Conservation (phyloP, 2,888 invertebrate species). For the Sphinx pinastri region DNA sequence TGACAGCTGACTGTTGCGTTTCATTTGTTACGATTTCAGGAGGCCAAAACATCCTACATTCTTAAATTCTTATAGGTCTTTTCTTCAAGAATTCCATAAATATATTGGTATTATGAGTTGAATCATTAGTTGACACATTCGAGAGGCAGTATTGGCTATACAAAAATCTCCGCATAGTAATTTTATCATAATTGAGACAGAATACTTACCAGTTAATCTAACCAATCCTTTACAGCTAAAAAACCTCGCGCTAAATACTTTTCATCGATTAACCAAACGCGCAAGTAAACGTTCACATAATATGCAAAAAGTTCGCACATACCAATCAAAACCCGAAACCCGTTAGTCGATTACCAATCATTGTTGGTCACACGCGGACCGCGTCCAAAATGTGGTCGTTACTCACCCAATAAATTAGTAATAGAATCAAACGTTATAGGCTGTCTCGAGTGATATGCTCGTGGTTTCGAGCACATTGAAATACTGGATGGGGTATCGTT, state of each 20-base stretch:
- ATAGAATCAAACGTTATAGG: conserved; percentile 79
- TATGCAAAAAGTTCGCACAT: conserved; percentile 23
- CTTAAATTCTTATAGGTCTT: no score
- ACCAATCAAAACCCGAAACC: conserved; percentile 20
- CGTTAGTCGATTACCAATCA: conserved; percentile 33
- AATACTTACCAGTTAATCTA: no score
- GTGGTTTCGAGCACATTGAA: conserved; percentile 50
- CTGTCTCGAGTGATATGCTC: conserved; percentile 69
- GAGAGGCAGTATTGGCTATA: no score
- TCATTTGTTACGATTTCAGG: no score
- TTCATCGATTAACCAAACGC: conserved; percentile 5
- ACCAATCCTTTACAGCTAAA: background rate
- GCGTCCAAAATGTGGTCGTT: conserved; percentile 70
- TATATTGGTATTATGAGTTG: no score
- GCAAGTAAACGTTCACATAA: background rate
- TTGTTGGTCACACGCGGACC: conserved; percentile 55
- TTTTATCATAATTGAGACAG: no score
- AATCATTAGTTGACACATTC: no score
- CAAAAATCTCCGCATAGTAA: no score
- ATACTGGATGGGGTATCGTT: conserved; percentile 46
- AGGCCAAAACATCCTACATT: no score
- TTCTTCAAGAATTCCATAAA: no score
- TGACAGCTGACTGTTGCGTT: no score
- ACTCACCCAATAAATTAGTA: conserved; percentile 80
- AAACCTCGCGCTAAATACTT: background rate